Evolutionary conservation across 1,140 invertebrate species (phyloP).

Genomic region (Fopius arisanus): DNA sequence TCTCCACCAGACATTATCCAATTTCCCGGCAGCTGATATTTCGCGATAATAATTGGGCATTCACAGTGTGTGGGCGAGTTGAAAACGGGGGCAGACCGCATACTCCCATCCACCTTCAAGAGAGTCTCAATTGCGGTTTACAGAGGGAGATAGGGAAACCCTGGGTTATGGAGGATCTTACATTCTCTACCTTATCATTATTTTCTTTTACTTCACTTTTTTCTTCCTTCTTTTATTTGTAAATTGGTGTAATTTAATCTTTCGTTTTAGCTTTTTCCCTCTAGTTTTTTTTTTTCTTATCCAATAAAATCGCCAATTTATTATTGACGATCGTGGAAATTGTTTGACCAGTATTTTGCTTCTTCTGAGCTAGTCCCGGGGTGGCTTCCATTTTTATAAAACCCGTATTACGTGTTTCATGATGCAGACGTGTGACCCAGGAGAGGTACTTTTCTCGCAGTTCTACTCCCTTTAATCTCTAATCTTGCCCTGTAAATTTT

Average conservation of each 20-base stretch:
- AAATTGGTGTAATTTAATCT: slow-evolving; percentile 5
- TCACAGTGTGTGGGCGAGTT: slow-evolving; percentile 35
- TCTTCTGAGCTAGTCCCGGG: too few species aligned
- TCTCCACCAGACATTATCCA: slow-evolving; percentile 49
- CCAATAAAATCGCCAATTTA: too few species aligned
- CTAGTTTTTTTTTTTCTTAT: background rate
- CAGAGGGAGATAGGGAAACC: slow-evolving; percentile 14
- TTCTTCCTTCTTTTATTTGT: background rate
- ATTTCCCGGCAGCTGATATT: slow-evolving; percentile 54
- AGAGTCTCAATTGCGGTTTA: slow-evolving; percentile 16
- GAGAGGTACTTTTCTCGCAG: background rate
- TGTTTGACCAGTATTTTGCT: too few species aligned
- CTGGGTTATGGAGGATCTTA: background rate
- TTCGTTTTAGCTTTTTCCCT: background rate
- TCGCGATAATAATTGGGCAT: slow-evolving; percentile 58
- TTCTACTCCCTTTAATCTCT: background rate
- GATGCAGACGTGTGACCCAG: background rate
- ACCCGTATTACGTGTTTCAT: background rate
- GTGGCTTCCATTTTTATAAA: background rate
- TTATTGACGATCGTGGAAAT: too few species aligned
- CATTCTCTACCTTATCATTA: background rate
- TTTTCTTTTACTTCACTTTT: background rate
- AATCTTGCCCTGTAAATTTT: background rate
- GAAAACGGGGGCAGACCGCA: slow-evolving; percentile 8
- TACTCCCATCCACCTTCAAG: background rate